phyloP scores from a whole-genome alignment of 2,888 invertebrate genomes.

The Perithous albicinctus region DNA sequence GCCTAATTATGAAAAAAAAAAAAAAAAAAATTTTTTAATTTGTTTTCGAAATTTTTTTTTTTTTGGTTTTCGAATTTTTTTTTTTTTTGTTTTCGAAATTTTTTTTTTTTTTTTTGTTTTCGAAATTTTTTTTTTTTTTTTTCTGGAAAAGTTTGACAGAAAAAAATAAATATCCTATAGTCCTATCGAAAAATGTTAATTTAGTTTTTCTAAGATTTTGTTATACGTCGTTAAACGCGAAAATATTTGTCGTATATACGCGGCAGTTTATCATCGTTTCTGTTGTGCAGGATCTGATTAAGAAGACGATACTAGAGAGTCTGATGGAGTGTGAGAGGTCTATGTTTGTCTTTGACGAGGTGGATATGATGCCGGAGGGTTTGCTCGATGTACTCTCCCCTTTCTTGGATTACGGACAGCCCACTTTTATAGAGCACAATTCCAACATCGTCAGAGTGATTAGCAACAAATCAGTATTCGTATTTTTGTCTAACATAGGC shows the following conservation, averaged over 20 bases:
- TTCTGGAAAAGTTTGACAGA: no score
- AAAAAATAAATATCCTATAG: no score
- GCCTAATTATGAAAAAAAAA: no score
- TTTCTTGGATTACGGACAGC: slow-evolving; percentile 91
- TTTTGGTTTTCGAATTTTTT: no score
- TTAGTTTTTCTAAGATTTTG: neutral
- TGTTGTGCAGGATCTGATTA: slow-evolving; percentile 46
- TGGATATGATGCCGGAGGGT: slow-evolving; percentile 95
- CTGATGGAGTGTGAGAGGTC: slow-evolving; percentile 90
- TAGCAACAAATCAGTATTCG: slow-evolving; percentile 90
- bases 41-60: no score
- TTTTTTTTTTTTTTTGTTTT: no score
- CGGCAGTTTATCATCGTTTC: neutral
- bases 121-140: no score
- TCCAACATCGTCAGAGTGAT: slow-evolving; percentile 84
- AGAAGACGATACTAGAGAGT: slow-evolving; percentile 85
- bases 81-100: no score
- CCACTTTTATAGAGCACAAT: slow-evolving; percentile 70
- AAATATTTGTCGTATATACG: neutral
- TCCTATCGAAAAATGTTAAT: slow-evolving; percentile 51
- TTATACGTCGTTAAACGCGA: neutral
- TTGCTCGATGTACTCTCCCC: slow-evolving; percentile 95
- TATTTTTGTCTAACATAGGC: slow-evolving; percentile 96
- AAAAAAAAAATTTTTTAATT: no score
- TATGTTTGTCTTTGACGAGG: slow-evolving; percentile 98